Percentiles rank a stretch among this genome's conserved stretches.
Conservation (phyloP, 2,888 invertebrate genomes). For the Lathronympha strigana region DNA sequence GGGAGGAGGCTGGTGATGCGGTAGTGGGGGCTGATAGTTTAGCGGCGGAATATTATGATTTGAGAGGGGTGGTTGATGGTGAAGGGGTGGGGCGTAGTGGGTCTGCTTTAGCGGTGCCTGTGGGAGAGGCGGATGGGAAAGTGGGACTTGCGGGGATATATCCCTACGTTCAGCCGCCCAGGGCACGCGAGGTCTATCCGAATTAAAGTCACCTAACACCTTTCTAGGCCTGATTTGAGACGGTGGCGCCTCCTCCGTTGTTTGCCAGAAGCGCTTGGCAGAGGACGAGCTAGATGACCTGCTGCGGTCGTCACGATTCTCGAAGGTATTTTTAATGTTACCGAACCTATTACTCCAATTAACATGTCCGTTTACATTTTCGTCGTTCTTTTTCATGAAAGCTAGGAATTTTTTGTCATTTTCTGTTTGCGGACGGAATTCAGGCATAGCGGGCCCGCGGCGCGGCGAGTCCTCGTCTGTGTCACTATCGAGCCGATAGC, state of each 20-base stretch:
- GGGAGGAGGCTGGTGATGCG: conserved; percentile 30
- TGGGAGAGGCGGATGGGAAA: conserved; percentile 25
- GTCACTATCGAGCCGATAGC: conserved; percentile 79
- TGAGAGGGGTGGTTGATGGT: conserved; percentile 40
- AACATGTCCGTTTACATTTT: conserved; percentile 63
- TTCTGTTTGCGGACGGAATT: conserved; percentile 92
- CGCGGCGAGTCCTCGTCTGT: conserved; percentile 73
- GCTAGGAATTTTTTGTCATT: conserved; percentile 93
- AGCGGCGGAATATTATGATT: not conserved
- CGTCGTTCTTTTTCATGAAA: conserved; percentile 89
- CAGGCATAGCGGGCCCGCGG: conserved; percentile 81
- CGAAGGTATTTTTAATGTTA: conserved; percentile 92
- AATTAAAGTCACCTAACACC: conserved; percentile 61
- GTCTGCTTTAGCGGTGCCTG: conserved; percentile 46
- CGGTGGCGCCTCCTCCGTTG: conserved; percentile 81
- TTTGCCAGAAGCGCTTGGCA: conserved; percentile 86
- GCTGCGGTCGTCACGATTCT: conserved; percentile 78
- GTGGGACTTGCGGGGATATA: conserved; percentile 50
- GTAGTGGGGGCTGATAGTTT: not conserved
- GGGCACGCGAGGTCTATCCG: conserved; percentile 68
- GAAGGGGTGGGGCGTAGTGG: conserved; percentile 35
- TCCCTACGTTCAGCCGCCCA: conserved; percentile 73
- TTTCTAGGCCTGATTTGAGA: conserved; percentile 52
- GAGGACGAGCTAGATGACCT: conserved; percentile 78
- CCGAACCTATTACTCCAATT: conserved; percentile 94